These are phyloP conservation scores for Protophormia terraenovae DNA, from an alignment of 2,888 invertebrate species.

Conservation along the genomic window DNA sequence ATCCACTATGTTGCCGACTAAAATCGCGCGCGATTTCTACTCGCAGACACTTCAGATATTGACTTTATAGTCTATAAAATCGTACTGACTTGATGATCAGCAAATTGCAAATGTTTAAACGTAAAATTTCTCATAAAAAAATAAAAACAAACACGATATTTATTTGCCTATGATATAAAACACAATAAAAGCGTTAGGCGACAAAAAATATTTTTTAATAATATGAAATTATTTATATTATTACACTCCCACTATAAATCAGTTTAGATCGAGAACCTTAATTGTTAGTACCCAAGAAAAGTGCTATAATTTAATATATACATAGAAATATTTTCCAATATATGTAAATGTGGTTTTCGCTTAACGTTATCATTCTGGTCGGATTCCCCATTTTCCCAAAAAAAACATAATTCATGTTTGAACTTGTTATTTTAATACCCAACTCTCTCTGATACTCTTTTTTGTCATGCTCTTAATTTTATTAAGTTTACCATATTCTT, in stretches of 20 bases:
- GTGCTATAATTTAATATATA: too few species aligned
- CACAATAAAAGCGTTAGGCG: constrained; percentile 32
- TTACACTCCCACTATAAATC: too few species aligned
- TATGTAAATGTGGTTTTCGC: neutral
- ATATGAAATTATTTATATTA: too few species aligned
- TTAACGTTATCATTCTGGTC: neutral
- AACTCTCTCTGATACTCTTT: neutral
- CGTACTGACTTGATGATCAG: constrained; percentile 56
- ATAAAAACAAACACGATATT: neutral
- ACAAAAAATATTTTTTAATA: neutral
- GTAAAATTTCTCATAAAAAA: constrained; percentile 25
- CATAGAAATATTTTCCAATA: neutral
- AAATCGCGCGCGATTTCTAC: neutral
- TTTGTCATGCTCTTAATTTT: neutral
- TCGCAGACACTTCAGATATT: constrained; percentile 30
- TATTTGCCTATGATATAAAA: neutral
- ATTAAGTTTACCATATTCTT: neutral
- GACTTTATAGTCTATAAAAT: constrained; percentile 58
- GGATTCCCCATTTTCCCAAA: neutral
- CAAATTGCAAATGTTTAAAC: constrained; percentile 56
- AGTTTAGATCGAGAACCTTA: too few species aligned
- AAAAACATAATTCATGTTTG: constrained; percentile 2
- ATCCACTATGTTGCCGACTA: neutral
- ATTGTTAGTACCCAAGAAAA: too few species aligned
- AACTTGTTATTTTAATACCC: neutral